Conservation (phyloP, 2,797 vertebrate genomes). For the Chanos chanos region DNA sequence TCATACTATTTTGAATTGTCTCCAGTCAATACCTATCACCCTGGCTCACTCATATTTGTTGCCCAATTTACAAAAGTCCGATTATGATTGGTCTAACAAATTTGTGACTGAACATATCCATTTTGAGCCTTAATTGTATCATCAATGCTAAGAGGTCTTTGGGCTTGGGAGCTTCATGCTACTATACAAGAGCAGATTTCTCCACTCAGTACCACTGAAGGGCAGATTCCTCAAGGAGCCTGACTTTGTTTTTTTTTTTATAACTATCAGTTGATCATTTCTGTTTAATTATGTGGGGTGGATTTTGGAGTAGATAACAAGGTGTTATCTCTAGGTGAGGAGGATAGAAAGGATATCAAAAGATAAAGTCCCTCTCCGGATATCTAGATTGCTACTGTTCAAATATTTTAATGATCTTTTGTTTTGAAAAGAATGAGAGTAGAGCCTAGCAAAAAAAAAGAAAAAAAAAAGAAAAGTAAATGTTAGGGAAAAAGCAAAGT, state of each 20-base stretch:
- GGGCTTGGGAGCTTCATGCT: constrained; percentile 24
- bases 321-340: constrained; percentile 78
- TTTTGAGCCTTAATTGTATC: constrained; percentile 28
- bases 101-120: too few species aligned
- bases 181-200: constrained; percentile 23
- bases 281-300: constrained; percentile 78
- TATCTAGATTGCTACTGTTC: constrained; percentile 63
- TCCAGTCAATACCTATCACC: too few species aligned
- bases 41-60: too few species aligned
- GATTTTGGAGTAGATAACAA: constrained; percentile 81
- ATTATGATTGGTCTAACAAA: too few species aligned
- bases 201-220: constrained; percentile 68
- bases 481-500: neutral
- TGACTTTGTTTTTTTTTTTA: constrained; percentile 55
- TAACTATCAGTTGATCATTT: constrained; percentile 81
- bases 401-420: constrained; percentile 67
- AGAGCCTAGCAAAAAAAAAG: neutral
- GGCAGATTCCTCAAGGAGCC: constrained; percentile 69
- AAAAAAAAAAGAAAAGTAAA: neutral
- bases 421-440: constrained; percentile 16
- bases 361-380: constrained; percentile 74
- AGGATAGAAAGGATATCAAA: constrained; percentile 75
- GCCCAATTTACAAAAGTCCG: too few species aligned
- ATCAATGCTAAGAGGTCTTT: constrained; percentile 23
- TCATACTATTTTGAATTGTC: too few species aligned